Conservation (phyloP, 2,888 invertebrate genomes). For the Leptogaster cylindrica region DNA sequence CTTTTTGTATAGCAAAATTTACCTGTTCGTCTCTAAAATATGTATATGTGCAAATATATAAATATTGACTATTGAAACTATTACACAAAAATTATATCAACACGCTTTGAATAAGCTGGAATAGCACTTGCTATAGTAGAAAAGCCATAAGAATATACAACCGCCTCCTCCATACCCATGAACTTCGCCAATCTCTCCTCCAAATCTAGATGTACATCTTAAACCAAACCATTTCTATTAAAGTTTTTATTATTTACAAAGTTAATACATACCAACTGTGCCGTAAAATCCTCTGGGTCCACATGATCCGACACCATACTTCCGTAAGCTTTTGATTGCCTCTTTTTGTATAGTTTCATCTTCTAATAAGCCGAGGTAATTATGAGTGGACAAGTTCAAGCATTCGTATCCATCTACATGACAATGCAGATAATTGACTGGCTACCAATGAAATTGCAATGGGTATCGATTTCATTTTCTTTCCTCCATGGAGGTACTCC, state of each 20-base stretch:
- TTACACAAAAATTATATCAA: constrained; percentile 89
- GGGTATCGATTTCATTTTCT: too few species aligned
- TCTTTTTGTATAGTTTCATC: constrained; percentile 77
- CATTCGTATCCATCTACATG: constrained; percentile 66
- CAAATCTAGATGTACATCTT: constrained; percentile 85
- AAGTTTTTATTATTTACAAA: too few species aligned
- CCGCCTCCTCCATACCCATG: constrained; percentile 86
- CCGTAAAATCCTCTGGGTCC: constrained; percentile 97
- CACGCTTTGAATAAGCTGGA: constrained; percentile 90
- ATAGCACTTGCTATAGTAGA: constrained; percentile 94
- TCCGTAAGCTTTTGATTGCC: constrained; percentile 76
- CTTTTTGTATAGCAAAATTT: constrained; percentile 89
- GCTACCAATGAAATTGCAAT: too few species aligned
- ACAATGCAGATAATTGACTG: too few species aligned
- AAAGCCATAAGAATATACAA: constrained; percentile 95
- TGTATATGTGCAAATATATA: too few species aligned
- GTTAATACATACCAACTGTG: constrained; percentile 76
- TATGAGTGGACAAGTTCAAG: constrained; percentile 79
- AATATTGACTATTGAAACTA: constrained; percentile 55
- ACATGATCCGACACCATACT: constrained; percentile 97
- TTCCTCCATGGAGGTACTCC: too few species aligned
- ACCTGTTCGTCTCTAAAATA: constrained; percentile 75
- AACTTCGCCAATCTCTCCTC: constrained; percentile 87
- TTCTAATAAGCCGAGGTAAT: constrained; percentile 79
- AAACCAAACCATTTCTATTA: constrained; percentile 44